A percentile compares a stretch with the other conserved stretches of the same genome.
Evolutionary conservation across 2,888 invertebrate genomes (phyloP).

Genomic region (Lithophane ornitopus): DNA sequence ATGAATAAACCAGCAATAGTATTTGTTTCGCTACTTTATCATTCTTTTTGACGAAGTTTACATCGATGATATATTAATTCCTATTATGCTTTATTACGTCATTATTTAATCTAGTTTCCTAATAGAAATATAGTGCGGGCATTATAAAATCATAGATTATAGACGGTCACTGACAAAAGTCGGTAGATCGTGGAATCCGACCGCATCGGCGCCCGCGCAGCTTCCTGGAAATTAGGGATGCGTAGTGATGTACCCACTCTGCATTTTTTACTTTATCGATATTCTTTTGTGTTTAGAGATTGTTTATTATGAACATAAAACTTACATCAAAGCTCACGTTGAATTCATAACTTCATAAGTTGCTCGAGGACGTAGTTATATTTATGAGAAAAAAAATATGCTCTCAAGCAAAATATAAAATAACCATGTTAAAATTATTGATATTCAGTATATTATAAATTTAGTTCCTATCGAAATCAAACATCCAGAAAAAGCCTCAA

Average conservation of each 20-base stretch:
- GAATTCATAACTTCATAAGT: too few relatives aligned
- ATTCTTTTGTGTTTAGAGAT: not conserved
- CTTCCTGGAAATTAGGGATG: conserved; percentile 89
- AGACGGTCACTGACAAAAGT: conserved; percentile 84
- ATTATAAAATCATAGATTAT: conserved; percentile 62
- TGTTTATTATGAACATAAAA: not conserved
- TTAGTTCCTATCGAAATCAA: conserved; percentile 7
- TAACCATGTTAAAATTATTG: not conserved
- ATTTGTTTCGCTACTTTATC: not conserved
- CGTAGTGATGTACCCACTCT: conserved; percentile 72
- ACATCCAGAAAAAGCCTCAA: conserved; percentile 11
- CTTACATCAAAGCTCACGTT: not conserved
- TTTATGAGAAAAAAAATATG: not conserved
- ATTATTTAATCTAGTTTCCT: conserved; percentile 38
- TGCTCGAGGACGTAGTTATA: not conserved
- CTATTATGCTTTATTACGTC: not conserved
- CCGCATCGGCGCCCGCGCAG: conserved; percentile 86
- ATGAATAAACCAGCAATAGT: not conserved
- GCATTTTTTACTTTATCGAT: conserved; percentile 36
- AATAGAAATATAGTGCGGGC: conserved; percentile 54
- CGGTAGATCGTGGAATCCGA: conserved; percentile 88
- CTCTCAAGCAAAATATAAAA: not conserved
- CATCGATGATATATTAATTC: conserved; percentile 1
- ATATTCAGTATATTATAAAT: conserved; percentile 1
- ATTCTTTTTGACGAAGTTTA: not conserved